Evolutionary conservation across 2,888 invertebrate species (phyloP).

Genomic region (Campaea margaritaria): DNA sequence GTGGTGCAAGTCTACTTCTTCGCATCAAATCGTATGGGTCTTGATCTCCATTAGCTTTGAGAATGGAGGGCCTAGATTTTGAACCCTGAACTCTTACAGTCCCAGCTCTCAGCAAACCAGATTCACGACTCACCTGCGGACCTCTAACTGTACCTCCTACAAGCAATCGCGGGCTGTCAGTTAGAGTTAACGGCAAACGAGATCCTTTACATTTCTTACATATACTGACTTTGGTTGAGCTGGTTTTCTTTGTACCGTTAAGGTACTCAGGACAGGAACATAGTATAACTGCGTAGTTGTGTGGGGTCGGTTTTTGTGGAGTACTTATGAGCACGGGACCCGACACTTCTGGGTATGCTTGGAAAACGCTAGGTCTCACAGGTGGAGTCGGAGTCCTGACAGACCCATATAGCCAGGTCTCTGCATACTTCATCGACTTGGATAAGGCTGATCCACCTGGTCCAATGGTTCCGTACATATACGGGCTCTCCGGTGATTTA

Average conservation of each 20-base stretch:
- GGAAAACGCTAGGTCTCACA: slow-evolving; percentile 79
- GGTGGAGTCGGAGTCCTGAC: slow-evolving; percentile 85
- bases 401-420: slow-evolving; percentile 94
- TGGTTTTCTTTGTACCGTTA: slow-evolving; percentile 90
- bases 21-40: slow-evolving; percentile 95
- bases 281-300: slow-evolving; percentile 89
- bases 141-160: slow-evolving; percentile 87
- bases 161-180: slow-evolving; percentile 83
- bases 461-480: slow-evolving; percentile 82
- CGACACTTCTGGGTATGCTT: slow-evolving; percentile 76
- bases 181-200: slow-evolving; percentile 88
- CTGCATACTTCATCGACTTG: slow-evolving; percentile 93
- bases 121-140: slow-evolving; percentile 75
- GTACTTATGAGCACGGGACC: slow-evolving; percentile 82
- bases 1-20: slow-evolving; percentile 89
- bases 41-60: slow-evolving; percentile 84
- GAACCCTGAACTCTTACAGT: slow-evolving; percentile 87
- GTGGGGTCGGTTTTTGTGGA: slow-evolving; percentile 84
- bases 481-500: slow-evolving; percentile 78
- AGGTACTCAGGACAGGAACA: slow-evolving; percentile 93
- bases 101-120: slow-evolving; percentile 84
- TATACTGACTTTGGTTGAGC: slow-evolving; percentile 90
- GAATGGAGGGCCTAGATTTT: slow-evolving; percentile 87
- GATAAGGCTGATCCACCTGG: slow-evolving; percentile 90
- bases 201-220: slow-evolving; percentile 95